Percentiles rank a stretch among this genome's conserved stretches.
These are phyloP conservation scores for Cassiopea andromeda DNA, from an alignment of 30 jellyfish, hydroid and myxozoan genomes.

Conservation along the genomic window DNA sequence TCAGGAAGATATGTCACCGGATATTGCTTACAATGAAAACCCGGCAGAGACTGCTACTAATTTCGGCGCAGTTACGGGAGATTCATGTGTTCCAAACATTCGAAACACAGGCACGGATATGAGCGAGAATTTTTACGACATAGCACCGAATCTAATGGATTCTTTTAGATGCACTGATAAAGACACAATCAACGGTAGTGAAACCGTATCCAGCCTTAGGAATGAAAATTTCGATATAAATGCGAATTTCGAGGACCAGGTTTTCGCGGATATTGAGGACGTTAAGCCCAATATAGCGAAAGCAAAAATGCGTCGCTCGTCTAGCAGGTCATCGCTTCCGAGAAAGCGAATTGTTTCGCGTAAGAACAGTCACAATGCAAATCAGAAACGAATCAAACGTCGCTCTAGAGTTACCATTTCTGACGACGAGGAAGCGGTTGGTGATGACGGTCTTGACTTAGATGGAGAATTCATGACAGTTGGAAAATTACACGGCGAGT, in stretches of 20 bases:
- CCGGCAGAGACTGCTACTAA: slow-evolving; percentile 1
- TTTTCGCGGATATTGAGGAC: slow-evolving; percentile 47
- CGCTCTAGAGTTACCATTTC: slow-evolving; percentile 56
- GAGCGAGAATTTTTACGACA: slow-evolving; percentile 8
- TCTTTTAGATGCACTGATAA: slow-evolving; percentile 2
- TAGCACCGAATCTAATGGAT: slow-evolving; percentile 28
- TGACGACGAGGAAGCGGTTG: slow-evolving; percentile 58
- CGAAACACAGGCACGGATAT: slow-evolving; percentile 6
- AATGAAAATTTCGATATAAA: slow-evolving; percentile 34
- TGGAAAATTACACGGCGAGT: slow-evolving; percentile 66
- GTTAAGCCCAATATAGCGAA: slow-evolving; percentile 27
- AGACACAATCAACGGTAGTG: background rate
- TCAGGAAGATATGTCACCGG: slow-evolving; percentile 5
- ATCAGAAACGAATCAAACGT: slow-evolving; percentile 45
- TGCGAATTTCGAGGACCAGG: slow-evolving; percentile 63
- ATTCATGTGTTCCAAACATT: background rate
- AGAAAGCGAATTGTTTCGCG: slow-evolving; percentile 20
- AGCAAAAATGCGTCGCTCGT: slow-evolving; percentile 28
- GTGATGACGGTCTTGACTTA: slow-evolving; percentile 54
- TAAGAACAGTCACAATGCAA: slow-evolving; percentile 27
- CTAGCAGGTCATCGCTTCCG: slow-evolving; percentile 24
- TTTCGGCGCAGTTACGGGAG: background rate
- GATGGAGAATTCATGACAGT: slow-evolving; percentile 71
- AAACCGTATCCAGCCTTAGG: background rate
- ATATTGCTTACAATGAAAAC: slow-evolving; percentile 13